Conservation (phyloP, 2,113 vertebrate genomes). For the Ibidorhyncha struthersii region DNA sequence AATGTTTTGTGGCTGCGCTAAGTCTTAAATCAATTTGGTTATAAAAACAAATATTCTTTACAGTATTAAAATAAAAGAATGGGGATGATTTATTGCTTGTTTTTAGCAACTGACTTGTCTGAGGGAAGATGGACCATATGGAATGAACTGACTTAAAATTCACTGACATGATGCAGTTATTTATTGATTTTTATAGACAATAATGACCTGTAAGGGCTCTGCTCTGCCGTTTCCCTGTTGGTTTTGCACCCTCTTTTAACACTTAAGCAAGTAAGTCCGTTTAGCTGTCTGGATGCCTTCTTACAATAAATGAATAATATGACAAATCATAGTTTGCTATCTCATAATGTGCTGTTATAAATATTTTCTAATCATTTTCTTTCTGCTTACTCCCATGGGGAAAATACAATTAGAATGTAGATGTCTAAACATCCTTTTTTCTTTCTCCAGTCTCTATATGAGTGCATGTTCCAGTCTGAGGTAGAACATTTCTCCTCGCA, state of each 20-base stretch:
- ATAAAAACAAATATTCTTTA: slow-evolving; percentile 63
- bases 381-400: background rate
- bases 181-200: background rate
- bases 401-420: background rate
- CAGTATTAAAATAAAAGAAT: slow-evolving; percentile 54
- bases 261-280: background rate
- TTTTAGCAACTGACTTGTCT: slow-evolving; percentile 44
- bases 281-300: background rate
- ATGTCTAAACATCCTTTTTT: background rate
- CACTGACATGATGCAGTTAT: background rate
- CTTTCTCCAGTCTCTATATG: background rate
- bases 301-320: background rate
- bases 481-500: background rate
- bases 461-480: too few species aligned
- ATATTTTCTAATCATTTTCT: background rate
- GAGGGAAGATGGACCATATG: slow-evolving; percentile 6
- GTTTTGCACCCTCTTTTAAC: background rate
- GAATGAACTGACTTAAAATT: slow-evolving; percentile 19
- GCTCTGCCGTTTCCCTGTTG: background rate
- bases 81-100: slow-evolving; percentile 25
- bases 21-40: slow-evolving; percentile 65
- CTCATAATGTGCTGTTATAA: background rate
- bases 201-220: background rate
- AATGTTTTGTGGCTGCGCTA: slow-evolving; percentile 10
- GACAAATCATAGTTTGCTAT: background rate